Percentiles rank a stretch among this genome's conserved stretches.
Evolutionary conservation across 2,113 vertebrate species (phyloP).

Genomic region (Panthera leo): DNA sequence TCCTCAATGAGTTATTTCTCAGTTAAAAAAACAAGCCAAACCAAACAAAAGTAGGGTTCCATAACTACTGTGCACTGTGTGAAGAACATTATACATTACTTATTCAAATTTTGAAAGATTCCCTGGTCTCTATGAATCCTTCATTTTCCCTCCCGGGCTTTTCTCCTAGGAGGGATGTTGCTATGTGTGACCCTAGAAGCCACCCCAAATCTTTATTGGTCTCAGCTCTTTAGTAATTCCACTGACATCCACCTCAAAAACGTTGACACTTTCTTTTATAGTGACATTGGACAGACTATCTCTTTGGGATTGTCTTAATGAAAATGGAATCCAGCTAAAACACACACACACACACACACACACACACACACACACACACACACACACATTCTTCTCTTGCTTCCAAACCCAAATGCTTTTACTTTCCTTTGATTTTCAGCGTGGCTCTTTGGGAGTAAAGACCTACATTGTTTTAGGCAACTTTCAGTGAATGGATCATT

Average conservation of each 20-base stretch:
- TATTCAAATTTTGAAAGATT: neutral
- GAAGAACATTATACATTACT: neutral
- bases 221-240: neutral
- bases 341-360: no score
- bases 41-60: neutral
- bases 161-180: neutral
- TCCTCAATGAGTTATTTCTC: neutral
- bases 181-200: neutral
- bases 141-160: neutral
- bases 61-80: neutral
- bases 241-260: neutral
- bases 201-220: neutral
- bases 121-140: neutral
- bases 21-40: neutral
- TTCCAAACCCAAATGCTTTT: conserved; percentile 25
- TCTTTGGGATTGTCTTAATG: neutral
- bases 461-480: conserved; percentile 63
- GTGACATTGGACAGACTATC: neutral
- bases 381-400: neutral
- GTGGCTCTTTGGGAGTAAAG: conserved; percentile 38
- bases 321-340: neutral
- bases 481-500: conserved; percentile 61
- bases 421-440: conserved; percentile 58
- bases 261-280: neutral
- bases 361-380: neutral